A percentile compares a stretch with the other conserved stretches of the same genome.
Evolutionary conservation across 2,797 vertebrate genomes (phyloP).

Genomic region (Pteropus rufus): DNA sequence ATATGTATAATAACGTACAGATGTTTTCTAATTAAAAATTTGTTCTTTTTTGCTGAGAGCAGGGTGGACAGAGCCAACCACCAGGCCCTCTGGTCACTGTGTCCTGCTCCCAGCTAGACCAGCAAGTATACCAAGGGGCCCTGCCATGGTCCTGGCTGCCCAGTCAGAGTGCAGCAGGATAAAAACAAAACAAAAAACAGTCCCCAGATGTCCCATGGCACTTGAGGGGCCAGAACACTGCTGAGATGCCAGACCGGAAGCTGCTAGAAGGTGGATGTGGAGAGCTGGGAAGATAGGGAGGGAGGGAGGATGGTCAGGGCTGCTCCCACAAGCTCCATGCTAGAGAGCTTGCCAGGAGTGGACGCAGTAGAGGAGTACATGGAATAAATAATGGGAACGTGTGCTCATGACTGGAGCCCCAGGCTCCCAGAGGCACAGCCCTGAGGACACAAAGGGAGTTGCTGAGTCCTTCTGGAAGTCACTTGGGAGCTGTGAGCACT

Average conservation of each 20-base stretch:
- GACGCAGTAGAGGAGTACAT: neutral
- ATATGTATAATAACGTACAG: conserved; percentile 67
- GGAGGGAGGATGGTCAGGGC: conserved; percentile 48
- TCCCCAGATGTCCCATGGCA: neutral
- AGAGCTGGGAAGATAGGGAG: conserved; percentile 62
- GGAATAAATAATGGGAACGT: conserved; percentile 70
- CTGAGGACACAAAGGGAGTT: conserved; percentile 64
- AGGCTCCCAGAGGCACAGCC: conserved; percentile 61
- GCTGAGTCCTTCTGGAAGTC: neutral
- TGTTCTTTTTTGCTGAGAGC: conserved; percentile 76
- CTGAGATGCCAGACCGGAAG: conserved; percentile 38
- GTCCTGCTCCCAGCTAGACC: neutral
- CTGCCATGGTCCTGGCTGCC: neutral
- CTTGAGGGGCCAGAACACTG: neutral
- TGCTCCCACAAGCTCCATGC: neutral
- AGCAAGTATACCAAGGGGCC: neutral
- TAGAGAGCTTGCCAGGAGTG: neutral
- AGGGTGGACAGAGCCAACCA: conserved; percentile 63
- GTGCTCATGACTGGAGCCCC: conserved; percentile 34
- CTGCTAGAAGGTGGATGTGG: neutral
- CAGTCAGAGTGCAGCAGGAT: neutral
- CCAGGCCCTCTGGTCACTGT: conserved; percentile 45
- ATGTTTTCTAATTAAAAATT: conserved; percentile 82
- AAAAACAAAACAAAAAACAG: neutral
- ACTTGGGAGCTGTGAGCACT: neutral